phyloP scores from a whole-genome alignment of 2,113 vertebrate genomes.

The Tauraco erythrolophus region DNA sequence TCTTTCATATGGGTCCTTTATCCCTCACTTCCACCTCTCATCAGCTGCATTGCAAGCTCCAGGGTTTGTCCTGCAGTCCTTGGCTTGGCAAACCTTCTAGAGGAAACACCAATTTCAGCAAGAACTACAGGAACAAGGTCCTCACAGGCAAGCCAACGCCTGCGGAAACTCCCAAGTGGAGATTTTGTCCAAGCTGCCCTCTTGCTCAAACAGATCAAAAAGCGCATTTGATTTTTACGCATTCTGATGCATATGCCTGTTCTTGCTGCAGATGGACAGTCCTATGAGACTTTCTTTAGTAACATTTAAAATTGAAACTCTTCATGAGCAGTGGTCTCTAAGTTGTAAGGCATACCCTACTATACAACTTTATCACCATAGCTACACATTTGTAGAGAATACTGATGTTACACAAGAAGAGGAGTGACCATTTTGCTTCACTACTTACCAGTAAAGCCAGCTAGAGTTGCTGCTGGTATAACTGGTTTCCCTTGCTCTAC shows the following conservation, averaged over 20 bases:
- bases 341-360: background rate
- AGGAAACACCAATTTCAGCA: background rate
- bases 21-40: background rate
- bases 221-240: background rate
- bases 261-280: background rate
- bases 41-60: background rate
- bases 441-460: conserved; percentile 88
- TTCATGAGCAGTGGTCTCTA: background rate
- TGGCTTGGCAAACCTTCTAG: background rate
- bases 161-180: background rate
- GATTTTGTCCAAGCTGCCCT: background rate
- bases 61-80: background rate
- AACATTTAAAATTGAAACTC: fast-evolving
- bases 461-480: conserved; percentile 88
- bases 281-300: background rate
- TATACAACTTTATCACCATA: background rate
- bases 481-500: conserved; percentile 87
- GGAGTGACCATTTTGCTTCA: background rate
- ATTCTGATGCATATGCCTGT: background rate
- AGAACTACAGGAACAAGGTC: background rate
- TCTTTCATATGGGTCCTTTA: background rate
- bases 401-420: background rate
- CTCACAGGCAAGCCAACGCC: background rate
- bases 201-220: background rate
- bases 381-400: background rate